Evolutionary conservation across 2,113 vertebrate species (phyloP), one percentile per base, ranked within the genome.

Genomic region (Ochotona curzoniae): DNA sequence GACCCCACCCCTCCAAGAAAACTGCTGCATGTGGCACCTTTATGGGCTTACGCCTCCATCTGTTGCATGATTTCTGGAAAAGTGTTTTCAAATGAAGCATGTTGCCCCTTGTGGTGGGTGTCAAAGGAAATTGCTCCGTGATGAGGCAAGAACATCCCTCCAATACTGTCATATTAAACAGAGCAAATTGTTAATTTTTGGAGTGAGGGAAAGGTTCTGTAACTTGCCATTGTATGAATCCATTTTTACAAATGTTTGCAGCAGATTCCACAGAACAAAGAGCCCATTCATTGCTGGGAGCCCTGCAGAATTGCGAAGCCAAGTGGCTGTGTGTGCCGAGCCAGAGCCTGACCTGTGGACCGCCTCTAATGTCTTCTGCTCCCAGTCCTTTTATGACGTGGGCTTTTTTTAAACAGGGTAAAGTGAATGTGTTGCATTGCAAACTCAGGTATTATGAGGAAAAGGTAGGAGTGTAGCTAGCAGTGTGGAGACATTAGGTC

Each of bases 401-500:
- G 98, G 92, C 89, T 95, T 96, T 98, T 98, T 98, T 98, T 97
- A 98, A 99, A 99, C 99, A 99, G 99, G 99, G 99, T 99, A 99
- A 99, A 99, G 98, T 98, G 98, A 99, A 98, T 99, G 98, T 98
- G 97, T 98, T 98, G 98, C 98, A 96, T 98, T 98, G 98, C 98
- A 98, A 99, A 98, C 98, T 99, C 99, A 98, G 99, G 98, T 98
- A 98, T 98, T 98, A 98, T 94, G 96, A 98, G 94, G 98, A 98
- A 98, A 98, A 98, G 97, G 97, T 98, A 98, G 98, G 98, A 97
- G 93, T 76, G 86, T 98, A 98, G 98, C 96, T 98, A 98, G 98
- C 97, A 94, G 95, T 0, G 86, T 98, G 98, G 98, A 96, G 97
- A 98, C 1, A 9, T 98, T 99, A 99, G 99, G 98, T 99, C 98